Evolutionary conservation across 2,888 invertebrate species (phyloP).

Genomic region (Tachystola acroxantha): DNA sequence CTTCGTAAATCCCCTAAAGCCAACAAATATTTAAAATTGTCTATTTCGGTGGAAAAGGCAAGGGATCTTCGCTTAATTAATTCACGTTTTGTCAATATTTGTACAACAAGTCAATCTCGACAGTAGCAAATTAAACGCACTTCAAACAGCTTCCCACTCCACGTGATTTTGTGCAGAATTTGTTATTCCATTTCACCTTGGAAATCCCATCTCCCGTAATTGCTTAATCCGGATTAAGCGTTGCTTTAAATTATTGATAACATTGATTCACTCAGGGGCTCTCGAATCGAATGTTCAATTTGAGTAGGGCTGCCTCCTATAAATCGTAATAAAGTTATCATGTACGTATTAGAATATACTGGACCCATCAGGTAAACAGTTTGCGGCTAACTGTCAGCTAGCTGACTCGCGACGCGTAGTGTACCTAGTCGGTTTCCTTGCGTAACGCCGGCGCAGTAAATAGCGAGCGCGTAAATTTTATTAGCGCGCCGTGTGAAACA

Average conservation of each 20-base stretch:
- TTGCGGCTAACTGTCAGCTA: no score
- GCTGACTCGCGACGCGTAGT: no score
- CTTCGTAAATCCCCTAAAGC: no score
- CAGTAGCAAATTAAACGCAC: slow-evolving; percentile 27
- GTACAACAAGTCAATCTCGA: slow-evolving; percentile 14
- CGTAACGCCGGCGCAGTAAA: no score
- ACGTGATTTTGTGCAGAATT: slow-evolving; percentile 21
- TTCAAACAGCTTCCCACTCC: slow-evolving; percentile 28
- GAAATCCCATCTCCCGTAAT: slow-evolving; percentile 22
- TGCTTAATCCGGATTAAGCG: slow-evolving; percentile 25
- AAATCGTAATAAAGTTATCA: slow-evolving; percentile 16
- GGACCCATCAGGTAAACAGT: no score
- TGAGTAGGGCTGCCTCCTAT: slow-evolving; percentile 6
- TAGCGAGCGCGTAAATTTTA: no score
- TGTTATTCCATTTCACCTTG: slow-evolving; percentile 16
- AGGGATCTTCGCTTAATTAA: slow-evolving; percentile 4
- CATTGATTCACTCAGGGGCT: slow-evolving; percentile 2
- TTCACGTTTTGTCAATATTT: slow-evolving; percentile 4
- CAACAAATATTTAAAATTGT: no score
- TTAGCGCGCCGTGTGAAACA: no score
- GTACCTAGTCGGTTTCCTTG: no score
- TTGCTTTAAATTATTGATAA: slow-evolving; percentile 20
- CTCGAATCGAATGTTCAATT: not conserved
- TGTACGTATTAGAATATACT: no score
- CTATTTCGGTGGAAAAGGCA: no score